Percentiles rank a stretch among this genome's conserved stretches.
These are phyloP conservation scores for Eilema sororculum DNA, from an alignment of 2,888 invertebrate genomes.

Conservation along the genomic window DNA sequence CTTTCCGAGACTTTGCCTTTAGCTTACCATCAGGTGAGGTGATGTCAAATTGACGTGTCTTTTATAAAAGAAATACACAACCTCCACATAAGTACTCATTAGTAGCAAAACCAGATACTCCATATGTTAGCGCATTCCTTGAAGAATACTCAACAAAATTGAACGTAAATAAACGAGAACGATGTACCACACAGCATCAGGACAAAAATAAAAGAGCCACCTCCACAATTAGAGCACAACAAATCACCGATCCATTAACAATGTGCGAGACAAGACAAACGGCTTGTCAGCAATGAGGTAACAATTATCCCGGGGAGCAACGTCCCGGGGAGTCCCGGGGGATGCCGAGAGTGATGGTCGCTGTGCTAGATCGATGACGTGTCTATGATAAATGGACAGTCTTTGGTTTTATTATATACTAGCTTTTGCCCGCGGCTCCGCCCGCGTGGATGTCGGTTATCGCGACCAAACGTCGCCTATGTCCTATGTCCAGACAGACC, in stretches of 20 bases:
- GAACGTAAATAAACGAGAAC: slow-evolving; percentile 10
- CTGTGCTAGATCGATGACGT: slow-evolving; percentile 57
- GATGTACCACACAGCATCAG: slow-evolving; percentile 7
- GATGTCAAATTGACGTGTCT: too few relatives aligned
- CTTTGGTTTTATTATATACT: not conserved
- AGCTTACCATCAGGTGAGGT: too few relatives aligned
- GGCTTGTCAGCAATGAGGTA: slow-evolving; percentile 70
- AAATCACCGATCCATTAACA: slow-evolving; percentile 78
- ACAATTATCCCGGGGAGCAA: slow-evolving; percentile 68
- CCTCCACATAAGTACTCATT: too few relatives aligned
- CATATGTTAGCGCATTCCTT: not conserved
- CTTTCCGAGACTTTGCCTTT: too few relatives aligned
- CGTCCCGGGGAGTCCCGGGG: slow-evolving; percentile 55
- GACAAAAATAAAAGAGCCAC: slow-evolving; percentile 44
- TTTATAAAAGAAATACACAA: too few relatives aligned
- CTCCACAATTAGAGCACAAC: slow-evolving; percentile 65
- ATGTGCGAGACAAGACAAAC: slow-evolving; percentile 72
- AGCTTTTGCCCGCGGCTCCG: too few relatives aligned
- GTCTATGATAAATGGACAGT: slow-evolving; percentile 35
- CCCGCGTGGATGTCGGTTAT: too few relatives aligned
- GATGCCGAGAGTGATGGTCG: slow-evolving; percentile 56
- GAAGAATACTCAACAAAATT: slow-evolving; percentile 5
- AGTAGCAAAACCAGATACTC: not conserved
- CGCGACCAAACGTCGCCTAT: too few relatives aligned
- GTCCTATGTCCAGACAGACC: too few relatives aligned